phyloP scores from a whole-genome alignment of 2,113 vertebrate genomes.

The Gymnarchus niloticus region DNA sequence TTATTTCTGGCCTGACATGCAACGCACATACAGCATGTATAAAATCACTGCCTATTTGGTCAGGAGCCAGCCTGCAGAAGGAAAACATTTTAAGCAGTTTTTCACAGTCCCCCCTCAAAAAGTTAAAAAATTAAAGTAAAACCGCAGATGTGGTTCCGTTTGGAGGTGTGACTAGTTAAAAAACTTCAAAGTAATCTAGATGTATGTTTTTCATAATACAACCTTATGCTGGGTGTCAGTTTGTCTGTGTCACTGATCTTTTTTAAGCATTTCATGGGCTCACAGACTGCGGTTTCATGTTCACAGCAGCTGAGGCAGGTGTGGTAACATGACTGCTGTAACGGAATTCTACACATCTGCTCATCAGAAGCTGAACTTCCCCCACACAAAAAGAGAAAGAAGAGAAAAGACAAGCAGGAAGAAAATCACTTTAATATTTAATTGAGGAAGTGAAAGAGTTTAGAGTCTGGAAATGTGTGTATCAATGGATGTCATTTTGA shows the following conservation, averaged over 20 bases:
- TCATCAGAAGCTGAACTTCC: not conserved
- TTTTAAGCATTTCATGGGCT: not conserved
- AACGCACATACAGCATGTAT: too few relatives aligned
- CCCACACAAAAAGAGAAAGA: not conserved
- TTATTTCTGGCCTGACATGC: too few relatives aligned
- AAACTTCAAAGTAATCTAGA: too few relatives aligned
- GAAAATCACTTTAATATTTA: not conserved
- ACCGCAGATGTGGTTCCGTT: too few relatives aligned
- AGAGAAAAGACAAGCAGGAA: not conserved
- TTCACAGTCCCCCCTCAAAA: too few relatives aligned
- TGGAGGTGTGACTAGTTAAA: too few relatives aligned
- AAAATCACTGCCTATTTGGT: too few relatives aligned
- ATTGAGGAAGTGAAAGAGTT: not conserved
- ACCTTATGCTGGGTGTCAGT: too few relatives aligned
- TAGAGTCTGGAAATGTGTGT: not conserved
- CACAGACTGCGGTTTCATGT: conserved; percentile 8
- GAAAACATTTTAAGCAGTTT: too few relatives aligned
- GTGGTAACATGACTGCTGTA: conserved; percentile 11
- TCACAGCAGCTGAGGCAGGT: not conserved
- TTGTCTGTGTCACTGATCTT: not conserved
- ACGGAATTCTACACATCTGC: conserved; percentile 8
- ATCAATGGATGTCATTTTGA: not conserved
- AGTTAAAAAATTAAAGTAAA: too few relatives aligned
- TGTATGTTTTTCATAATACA: too few relatives aligned
- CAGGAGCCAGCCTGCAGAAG: too few relatives aligned